Conservation (phyloP, 2,113 vertebrate genomes). For the Pogona vitticeps region DNA sequence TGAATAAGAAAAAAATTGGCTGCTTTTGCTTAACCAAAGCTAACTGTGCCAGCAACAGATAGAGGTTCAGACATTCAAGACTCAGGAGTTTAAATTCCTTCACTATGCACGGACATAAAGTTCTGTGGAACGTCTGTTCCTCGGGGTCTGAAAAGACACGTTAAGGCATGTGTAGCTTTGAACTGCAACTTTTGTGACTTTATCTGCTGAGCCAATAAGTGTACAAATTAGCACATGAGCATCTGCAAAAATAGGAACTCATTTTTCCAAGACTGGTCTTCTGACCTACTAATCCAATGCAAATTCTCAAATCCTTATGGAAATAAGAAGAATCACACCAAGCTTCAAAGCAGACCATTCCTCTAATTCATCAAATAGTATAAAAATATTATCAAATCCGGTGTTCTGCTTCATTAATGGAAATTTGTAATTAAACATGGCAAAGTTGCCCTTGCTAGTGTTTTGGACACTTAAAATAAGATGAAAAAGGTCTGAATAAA, state of each 20-base stretch:
- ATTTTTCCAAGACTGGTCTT: neutral
- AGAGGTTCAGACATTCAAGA: neutral
- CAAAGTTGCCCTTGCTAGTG: neutral
- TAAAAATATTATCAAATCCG: too few relatives aligned
- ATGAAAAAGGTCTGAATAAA: neutral
- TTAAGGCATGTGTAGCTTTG: neutral
- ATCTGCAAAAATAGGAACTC: neutral
- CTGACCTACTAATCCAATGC: slow-evolving; percentile 5
- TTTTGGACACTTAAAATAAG: neutral
- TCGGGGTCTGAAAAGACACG: neutral
- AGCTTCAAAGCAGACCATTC: neutral
- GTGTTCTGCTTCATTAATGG: neutral
- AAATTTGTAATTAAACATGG: neutral
- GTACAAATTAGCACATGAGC: slow-evolving; percentile 1
- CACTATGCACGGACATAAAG: neutral
- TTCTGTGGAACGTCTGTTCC: neutral
- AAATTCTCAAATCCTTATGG: neutral
- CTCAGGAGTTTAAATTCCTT: neutral
- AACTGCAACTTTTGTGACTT: neutral
- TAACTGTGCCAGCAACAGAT: neutral
- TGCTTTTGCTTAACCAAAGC: neutral
- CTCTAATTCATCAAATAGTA: neutral
- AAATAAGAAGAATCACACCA: neutral
- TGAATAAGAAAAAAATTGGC: neutral
- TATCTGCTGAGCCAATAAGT: neutral